phyloP scores from a whole-genome alignment of 2,888 invertebrate genomes.

The Balanococcus diminutus region DNA sequence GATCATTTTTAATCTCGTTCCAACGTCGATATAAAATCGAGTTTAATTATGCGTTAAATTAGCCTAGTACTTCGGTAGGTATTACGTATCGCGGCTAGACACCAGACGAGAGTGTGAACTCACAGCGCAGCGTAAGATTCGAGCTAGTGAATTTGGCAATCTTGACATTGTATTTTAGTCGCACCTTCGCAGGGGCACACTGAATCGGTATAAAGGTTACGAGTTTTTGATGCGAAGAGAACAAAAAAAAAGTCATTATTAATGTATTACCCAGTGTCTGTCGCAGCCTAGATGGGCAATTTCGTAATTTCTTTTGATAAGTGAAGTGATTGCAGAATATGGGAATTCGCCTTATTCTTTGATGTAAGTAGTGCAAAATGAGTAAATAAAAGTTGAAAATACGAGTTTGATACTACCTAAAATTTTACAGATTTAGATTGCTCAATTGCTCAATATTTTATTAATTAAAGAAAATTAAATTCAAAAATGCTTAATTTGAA shows the following conservation, averaged over 20 bases:
- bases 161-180: slow-evolving; percentile 36
- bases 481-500: too few relatives aligned
- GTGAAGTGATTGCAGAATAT: neutral
- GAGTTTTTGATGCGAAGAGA: neutral
- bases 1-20: slow-evolving; percentile 16
- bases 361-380: neutral
- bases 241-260: slow-evolving; percentile 20
- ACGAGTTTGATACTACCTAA: too few relatives aligned
- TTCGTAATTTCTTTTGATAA: neutral
- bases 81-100: slow-evolving; percentile 24
- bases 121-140: neutral
- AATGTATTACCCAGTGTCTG: neutral
- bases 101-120: neutral
- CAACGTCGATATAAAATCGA: slow-evolving; percentile 8
- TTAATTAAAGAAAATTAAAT: too few relatives aligned
- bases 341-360: neutral
- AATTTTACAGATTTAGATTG: too few relatives aligned
- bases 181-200: neutral
- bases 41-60: slow-evolving; percentile 44
- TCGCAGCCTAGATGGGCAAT: neutral
- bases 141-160: slow-evolving; percentile 16
- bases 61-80: neutral
- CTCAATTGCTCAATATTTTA: too few relatives aligned
- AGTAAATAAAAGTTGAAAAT: neutral
- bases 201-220: neutral